Evolutionary conservation across 2,113 vertebrate species (phyloP).

Genomic region (Columba livia): DNA sequence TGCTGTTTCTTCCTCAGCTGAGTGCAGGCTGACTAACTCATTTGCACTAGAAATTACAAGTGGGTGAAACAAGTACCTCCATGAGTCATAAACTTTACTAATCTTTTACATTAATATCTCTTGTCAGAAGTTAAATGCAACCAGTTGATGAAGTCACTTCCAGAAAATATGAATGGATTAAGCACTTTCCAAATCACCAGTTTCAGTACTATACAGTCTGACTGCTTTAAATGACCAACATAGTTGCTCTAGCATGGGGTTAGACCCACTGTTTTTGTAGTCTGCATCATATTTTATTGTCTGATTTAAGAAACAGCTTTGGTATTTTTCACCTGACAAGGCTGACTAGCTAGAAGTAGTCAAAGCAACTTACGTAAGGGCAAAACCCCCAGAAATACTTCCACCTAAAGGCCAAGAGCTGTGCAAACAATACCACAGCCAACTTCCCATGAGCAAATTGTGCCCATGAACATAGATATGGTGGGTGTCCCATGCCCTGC

Average conservation of each 20-base stretch:
- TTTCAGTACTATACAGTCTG: neutral
- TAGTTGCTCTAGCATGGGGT: neutral
- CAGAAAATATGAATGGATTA: neutral
- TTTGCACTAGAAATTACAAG: neutral
- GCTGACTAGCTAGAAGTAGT: neutral
- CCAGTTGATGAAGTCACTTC: neutral
- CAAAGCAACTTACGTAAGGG: neutral
- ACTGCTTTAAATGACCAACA: neutral
- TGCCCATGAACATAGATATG: fast-evolving
- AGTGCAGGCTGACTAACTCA: neutral
- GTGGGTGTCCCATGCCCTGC: fast-evolving
- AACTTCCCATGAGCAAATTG: fast-evolving
- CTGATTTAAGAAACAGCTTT: neutral
- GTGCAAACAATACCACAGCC: neutral
- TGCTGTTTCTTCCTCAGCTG: neutral
- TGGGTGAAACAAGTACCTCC: conserved; percentile 6
- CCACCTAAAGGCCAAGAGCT: neutral
- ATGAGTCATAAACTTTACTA: conserved; percentile 10
- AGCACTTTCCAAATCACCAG: neutral
- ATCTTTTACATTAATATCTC: neutral
- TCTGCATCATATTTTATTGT: neutral
- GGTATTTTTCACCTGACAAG: neutral
- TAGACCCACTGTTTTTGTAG: neutral
- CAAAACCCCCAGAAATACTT: neutral
- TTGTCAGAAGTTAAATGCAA: conserved; percentile 10